phyloP scores from a whole-genome alignment of 2,113 vertebrate genomes.

The Laterallus jamaicensis region DNA sequence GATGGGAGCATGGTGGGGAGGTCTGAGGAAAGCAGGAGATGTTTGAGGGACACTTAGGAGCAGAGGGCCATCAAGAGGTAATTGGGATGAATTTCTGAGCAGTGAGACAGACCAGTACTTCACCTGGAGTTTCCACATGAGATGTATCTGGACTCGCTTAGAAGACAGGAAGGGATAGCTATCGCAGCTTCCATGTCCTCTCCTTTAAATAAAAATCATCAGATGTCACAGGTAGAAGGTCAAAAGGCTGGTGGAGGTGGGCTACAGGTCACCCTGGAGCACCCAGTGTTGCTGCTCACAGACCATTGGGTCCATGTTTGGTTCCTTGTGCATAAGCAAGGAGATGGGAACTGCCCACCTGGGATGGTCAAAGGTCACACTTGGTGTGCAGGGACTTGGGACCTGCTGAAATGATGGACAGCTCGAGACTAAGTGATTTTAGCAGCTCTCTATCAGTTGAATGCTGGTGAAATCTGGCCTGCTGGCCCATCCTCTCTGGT shows the following conservation, averaged over 20 bases:
- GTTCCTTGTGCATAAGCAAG: not conserved
- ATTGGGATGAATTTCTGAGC: not conserved
- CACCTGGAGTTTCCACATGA: not conserved
- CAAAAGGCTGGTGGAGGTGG: not conserved
- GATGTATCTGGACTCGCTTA: not conserved
- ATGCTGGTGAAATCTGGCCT: not conserved
- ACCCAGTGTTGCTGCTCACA: not conserved
- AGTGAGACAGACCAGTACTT: not conserved
- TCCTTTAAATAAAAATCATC: not conserved
- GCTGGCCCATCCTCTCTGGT: not conserved
- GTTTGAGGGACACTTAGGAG: not conserved
- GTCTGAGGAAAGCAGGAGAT: not conserved
- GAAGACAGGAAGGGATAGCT: not conserved
- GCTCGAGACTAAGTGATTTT: not conserved
- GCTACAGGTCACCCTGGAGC: not conserved
- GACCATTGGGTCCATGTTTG: not conserved
- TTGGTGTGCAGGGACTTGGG: not conserved
- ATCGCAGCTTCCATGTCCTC: not conserved
- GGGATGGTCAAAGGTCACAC: not conserved
- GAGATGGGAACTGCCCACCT: not conserved
- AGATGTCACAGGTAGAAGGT: not conserved
- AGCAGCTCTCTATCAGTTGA: not conserved
- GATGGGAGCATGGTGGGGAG: fast-evolving
- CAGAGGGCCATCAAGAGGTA: not conserved
- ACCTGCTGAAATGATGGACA: not conserved